phyloP scores from a whole-genome alignment of 2,113 vertebrate genomes.

The Cynocephalus volans region DNA sequence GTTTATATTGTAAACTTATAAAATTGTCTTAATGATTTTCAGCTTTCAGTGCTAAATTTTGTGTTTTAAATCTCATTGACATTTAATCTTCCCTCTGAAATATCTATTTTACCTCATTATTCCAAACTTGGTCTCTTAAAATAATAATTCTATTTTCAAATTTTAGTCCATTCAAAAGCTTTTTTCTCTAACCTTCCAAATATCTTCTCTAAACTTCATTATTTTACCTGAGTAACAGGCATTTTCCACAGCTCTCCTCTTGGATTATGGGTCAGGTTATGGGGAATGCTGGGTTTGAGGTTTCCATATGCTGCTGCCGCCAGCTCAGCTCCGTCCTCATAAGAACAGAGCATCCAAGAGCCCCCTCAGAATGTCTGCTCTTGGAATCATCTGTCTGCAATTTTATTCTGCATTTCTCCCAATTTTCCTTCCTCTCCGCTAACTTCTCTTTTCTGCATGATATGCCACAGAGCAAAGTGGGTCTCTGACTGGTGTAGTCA shows the following conservation, averaged over 20 bases:
- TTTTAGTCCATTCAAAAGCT: background rate
- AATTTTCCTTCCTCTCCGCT: background rate
- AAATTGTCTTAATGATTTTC: background rate
- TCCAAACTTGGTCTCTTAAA: background rate
- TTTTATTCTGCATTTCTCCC: background rate
- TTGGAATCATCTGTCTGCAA: background rate
- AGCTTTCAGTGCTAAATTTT: background rate
- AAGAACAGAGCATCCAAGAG: background rate
- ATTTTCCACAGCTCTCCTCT: background rate
- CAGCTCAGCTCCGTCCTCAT: no score
- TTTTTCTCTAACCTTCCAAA: background rate
- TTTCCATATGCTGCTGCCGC: background rate
- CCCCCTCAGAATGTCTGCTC: background rate
- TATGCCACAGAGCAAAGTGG: background rate
- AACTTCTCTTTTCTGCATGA: background rate
- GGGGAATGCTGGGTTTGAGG: background rate
- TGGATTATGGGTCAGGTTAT: background rate
- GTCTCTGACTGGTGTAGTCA: background rate
- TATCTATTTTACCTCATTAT: background rate
- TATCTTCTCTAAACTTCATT: background rate
- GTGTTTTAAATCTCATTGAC: slow-evolving; percentile 7
- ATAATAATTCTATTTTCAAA: background rate
- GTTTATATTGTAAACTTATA: background rate
- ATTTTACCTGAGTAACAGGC: background rate
- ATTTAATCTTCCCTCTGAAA: background rate